Evolutionary conservation across 2,797 vertebrate genomes (phyloP), one percentile per base, ranked within the genome.

Genomic region (Phoebastria nigripes): DNA sequence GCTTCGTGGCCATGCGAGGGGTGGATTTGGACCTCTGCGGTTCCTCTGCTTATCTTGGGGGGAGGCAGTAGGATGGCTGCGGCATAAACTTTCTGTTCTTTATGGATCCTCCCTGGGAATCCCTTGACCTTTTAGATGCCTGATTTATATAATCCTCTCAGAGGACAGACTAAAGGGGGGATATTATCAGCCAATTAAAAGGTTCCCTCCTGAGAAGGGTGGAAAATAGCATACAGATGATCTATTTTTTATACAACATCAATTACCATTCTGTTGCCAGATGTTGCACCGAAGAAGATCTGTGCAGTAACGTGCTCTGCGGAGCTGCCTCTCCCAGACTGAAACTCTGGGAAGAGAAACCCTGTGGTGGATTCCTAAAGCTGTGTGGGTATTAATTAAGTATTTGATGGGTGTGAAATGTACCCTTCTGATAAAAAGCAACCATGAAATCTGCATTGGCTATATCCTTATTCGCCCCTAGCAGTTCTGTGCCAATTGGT

Each of bases 121-220:
- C 55, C 72, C 49, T 69, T 96, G 95, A 95, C 94, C 95, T 97
- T 97, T 95, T 66, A 67, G 66, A 77, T 76, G 69, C 59, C 54
- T 91, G 69, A 96, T 96, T 93, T 94, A 92, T 95, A 94, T 76
- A 96, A 93, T 93, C 89, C 47, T 90, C 85, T 91, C 87, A 54
- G 70, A 96, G 84, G 89, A 88, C 56, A 84, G 77, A 67, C 61
- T 91, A 87, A 93, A 94, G 69, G 39, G 71, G 87, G 74, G 15
- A 70, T 90, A 95, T 96, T 92, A 91, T 79, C 94, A 94, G n/a
- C 92, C 83, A 96, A 96, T 97, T 96, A 95, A 94, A 94, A 89
- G 44, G n/a, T 91, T 91, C 79, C 82, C 87, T 95, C 90, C 94
- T 71, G 84, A 96, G 95, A 61, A 94, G 55, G 90, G 70, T 90